Percentiles rank a stretch among this genome's conserved stretches.
phyloP scores from a whole-genome alignment of 2,888 invertebrate species.

The Amblyjoppa proteus region DNA sequence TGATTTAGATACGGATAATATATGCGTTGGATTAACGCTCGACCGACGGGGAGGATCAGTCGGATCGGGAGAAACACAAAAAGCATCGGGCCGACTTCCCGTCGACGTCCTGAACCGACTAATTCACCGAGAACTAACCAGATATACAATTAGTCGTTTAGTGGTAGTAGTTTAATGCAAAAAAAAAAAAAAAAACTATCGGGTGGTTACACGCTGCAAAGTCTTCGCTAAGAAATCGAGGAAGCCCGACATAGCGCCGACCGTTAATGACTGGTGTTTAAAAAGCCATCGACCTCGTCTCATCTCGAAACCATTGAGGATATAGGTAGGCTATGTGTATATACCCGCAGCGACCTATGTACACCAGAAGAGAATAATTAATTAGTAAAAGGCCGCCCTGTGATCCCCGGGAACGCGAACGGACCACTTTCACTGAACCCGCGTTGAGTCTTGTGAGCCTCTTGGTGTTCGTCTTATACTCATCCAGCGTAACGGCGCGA shows the following conservation, averaged over 20 bases:
- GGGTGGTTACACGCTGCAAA: slow-evolving; percentile 23
- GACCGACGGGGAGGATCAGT: slow-evolving; percentile 24
- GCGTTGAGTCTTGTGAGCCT: slow-evolving; percentile 16
- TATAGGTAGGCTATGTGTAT: slow-evolving; percentile 28
- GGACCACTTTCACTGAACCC: slow-evolving; percentile 68
- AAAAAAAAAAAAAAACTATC: slow-evolving; percentile 6
- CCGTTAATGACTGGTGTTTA: slow-evolving; percentile 68
- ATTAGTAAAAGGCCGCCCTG: slow-evolving; percentile 67
- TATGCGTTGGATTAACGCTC: slow-evolving; percentile 53
- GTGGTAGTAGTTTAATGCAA: slow-evolving; percentile 38
- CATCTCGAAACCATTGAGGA: slow-evolving; percentile 45
- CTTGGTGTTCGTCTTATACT: background rate
- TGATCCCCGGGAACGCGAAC: slow-evolving; percentile 59
- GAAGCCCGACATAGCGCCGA: slow-evolving; percentile 51
- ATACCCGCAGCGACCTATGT: slow-evolving; percentile 56
- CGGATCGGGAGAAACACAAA: slow-evolving; percentile 31
- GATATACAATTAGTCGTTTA: slow-evolving; percentile 64
- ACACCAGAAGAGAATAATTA: slow-evolving; percentile 65
- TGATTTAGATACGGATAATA: slow-evolving; percentile 66
- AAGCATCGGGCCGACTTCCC: slow-evolving; percentile 54
- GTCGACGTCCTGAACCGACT: slow-evolving; percentile 42
- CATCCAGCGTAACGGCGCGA: slow-evolving; percentile 7
- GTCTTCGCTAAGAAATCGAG: slow-evolving; percentile 62
- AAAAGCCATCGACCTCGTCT: slow-evolving; percentile 68
- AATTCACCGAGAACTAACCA: slow-evolving; percentile 60